phyloP scores from a whole-genome alignment of 2,797 vertebrate species.

The Neopelma chrysocephalum region DNA sequence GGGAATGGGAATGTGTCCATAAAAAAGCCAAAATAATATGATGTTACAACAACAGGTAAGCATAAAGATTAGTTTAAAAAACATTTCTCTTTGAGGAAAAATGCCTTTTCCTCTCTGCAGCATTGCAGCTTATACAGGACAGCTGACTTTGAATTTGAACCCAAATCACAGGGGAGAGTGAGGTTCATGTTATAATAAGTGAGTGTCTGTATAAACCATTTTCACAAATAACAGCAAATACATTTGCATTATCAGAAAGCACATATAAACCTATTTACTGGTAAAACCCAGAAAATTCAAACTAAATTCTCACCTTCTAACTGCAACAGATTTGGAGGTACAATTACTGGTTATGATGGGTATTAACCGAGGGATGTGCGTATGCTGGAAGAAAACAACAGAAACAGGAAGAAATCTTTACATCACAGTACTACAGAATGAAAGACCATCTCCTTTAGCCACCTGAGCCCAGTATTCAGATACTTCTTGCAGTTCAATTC shows the following conservation, averaged over 20 bases:
- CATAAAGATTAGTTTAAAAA: not conserved
- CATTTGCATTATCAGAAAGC: not conserved
- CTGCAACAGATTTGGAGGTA: constrained; percentile 94
- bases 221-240: not conserved
- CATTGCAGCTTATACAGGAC: not conserved
- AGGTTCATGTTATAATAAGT: not conserved
- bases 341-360: constrained; percentile 98
- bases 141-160: not conserved
- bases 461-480: not conserved
- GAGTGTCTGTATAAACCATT: not conserved
- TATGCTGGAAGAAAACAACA: constrained; percentile 79
- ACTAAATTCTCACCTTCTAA: constrained; percentile 85
- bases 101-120: not conserved
- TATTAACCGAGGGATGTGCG: constrained; percentile 94
- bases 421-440: not conserved
- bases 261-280: not conserved
- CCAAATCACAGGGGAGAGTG: not conserved
- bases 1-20: accelerated
- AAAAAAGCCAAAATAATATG: not conserved
- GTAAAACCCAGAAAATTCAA: not conserved
- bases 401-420: not conserved
- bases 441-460: not conserved
- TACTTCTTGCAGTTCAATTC: not conserved
- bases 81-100: not conserved
- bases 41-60: not conserved